These are phyloP conservation scores for Drosophila lini DNA, from an alignment of 1,140 invertebrate genomes.

Conservation along the genomic window DNA sequence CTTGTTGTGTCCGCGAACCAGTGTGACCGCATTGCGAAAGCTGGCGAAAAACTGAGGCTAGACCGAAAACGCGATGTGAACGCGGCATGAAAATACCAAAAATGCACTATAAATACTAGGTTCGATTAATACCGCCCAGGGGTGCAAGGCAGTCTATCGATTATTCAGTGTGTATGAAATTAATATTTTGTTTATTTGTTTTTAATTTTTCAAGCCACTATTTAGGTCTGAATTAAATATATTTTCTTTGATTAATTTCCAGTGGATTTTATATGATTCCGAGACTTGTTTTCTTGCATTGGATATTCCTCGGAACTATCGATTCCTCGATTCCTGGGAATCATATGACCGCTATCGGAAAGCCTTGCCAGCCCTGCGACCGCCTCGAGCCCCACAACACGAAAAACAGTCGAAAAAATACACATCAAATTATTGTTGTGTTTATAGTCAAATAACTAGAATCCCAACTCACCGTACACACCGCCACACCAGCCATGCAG, in stretches of 20 bases:
- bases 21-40: constrained; percentile 64
- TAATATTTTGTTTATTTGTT: background rate
- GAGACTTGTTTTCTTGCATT: background rate
- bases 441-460: constrained; percentile 37
- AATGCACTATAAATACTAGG: background rate
- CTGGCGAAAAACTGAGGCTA: constrained; percentile 49
- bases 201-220: background rate
- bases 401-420: constrained; percentile 49
- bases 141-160: constrained; percentile 2
- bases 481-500: constrained; percentile 67
- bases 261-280: background rate
- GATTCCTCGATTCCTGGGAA: background rate
- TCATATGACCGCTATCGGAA: constrained; percentile 39
- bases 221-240: background rate
- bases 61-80: constrained; percentile 20
- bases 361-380: constrained; percentile 30
- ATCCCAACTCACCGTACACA: constrained; percentile 23
- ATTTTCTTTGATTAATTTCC: background rate
- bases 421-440: constrained; percentile 56
- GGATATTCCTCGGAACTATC: background rate
- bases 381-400: constrained; percentile 35
- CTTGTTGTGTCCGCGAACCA: constrained; percentile 74
- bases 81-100: constrained; percentile 39
- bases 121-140: background rate
- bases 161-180: background rate